Evolutionary conservation across 2,113 vertebrate species (phyloP), one percentile per base, ranked within the genome.

Genomic region (Pteronura brasiliensis): DNA sequence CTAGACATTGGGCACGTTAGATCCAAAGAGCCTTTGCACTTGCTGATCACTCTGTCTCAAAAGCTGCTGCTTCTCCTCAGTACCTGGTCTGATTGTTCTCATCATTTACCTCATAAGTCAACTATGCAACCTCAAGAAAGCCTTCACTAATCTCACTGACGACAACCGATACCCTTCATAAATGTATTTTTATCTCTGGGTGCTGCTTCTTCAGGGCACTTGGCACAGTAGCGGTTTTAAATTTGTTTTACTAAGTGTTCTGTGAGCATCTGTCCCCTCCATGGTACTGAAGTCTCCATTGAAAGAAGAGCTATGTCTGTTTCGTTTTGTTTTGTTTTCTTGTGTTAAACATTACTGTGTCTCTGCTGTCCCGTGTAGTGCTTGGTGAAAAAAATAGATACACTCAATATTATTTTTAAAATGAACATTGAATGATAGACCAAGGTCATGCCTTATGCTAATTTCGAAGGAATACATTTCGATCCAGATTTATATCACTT

Each of bases 331-430:
- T 27, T 31, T 36, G 65, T 59, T 69, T 27, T 14, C 34, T 21
- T 7, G 11, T 3, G n/a, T 36, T 59, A 55, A 86, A 77, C 63
- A 59, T 55, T 34, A 57, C 27, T 63, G 34, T 92, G 20, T 61
- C 15, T 90, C 20, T 42, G 34, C 42, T 36, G 20, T 88, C 29
- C 21, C 52, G 18, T 44, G 12, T 1, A n/a, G 52, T 63, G 18
- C 4, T 44, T 82, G 17, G 34, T 96, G n/a, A 90, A 85, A 85
- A 96, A 96, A 95, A 80, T 91, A 52, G 25, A 7, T 49, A n/a
- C 52, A 6, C 12, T 80, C 52, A 76, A 29, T 80, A 74, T 82
- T 88, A 80, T 80, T 67, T 90, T 85, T 84, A 80, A 20, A 95
- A 61, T 74, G 31, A 84, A 59, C 83, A 63, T 94, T 79, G 79